Evolutionary conservation across 1,140 invertebrate species (phyloP).

Genomic region (Meteorus sp.): DNA sequence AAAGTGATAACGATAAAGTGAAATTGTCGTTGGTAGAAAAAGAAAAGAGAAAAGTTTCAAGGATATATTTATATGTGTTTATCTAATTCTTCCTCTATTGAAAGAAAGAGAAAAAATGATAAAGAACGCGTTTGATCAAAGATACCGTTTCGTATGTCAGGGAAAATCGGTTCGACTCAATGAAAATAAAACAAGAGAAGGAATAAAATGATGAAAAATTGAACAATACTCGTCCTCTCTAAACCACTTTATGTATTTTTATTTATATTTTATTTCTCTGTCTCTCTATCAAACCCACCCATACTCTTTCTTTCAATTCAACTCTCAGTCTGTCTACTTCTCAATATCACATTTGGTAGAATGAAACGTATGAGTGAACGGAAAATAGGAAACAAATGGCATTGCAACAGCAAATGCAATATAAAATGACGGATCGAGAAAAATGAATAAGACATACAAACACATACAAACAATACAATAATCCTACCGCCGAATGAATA

Average conservation of each 20-base stretch:
- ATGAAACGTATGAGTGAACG: too few relatives aligned
- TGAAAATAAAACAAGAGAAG: background rate
- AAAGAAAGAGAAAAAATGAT: constrained; percentile 8
- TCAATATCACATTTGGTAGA: background rate
- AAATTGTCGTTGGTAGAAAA: background rate
- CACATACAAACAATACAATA: too few relatives aligned
- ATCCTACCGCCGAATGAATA: too few relatives aligned
- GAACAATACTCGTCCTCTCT: too few relatives aligned
- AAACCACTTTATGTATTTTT: too few relatives aligned
- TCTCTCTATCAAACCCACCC: too few relatives aligned
- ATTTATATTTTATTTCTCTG: too few relatives aligned
- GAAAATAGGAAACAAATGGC: too few relatives aligned
- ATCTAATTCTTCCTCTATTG: background rate
- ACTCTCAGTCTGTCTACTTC: background rate
- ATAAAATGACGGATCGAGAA: too few relatives aligned
- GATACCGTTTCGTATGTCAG: background rate
- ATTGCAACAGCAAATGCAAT: background rate
- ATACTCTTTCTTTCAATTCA: background rate
- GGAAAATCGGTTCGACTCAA: background rate
- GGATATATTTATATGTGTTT: background rate
- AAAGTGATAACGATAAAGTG: constrained; percentile 4
- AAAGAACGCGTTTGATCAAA: background rate
- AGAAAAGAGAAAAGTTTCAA: background rate
- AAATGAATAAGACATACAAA: too few relatives aligned
- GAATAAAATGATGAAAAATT: background rate